Conservation (phyloP, 2,113 vertebrate genomes). For the Brienomyrus longianalis region DNA sequence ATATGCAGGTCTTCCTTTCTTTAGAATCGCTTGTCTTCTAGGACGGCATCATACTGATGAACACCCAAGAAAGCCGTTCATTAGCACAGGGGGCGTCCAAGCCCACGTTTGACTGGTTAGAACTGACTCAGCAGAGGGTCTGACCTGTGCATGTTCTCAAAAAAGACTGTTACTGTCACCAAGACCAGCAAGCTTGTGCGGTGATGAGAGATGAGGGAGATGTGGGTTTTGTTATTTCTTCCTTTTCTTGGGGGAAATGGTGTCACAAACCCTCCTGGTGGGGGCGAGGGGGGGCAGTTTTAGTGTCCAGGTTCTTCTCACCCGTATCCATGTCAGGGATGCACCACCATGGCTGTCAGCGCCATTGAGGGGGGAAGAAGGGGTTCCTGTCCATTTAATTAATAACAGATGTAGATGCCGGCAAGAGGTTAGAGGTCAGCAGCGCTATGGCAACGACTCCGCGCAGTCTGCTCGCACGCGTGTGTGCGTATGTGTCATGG, state of each 20-base stretch:
- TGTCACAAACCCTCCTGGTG: background rate
- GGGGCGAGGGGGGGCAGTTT: background rate
- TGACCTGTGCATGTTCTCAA: background rate
- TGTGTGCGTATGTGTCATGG: conserved; percentile 41
- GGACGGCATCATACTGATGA: background rate
- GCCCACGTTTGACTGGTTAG: background rate
- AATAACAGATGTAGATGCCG: conserved; percentile 73
- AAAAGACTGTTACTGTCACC: background rate
- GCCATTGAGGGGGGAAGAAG: conserved; percentile 30
- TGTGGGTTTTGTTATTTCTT: background rate
- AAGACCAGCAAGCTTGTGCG: background rate
- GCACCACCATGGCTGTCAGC: conserved; percentile 21
- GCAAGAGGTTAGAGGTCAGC: conserved; percentile 60
- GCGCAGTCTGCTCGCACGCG: conserved; percentile 37
- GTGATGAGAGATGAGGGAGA: background rate
- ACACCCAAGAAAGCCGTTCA: background rate
- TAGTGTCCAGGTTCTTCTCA: conserved; percentile 28
- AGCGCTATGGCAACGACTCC: conserved; percentile 59
- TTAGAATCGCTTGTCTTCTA: background rate
- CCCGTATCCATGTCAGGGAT: conserved; percentile 38
- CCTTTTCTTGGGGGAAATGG: background rate
- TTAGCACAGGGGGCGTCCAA: background rate
- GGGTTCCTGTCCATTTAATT: conserved; percentile 61
- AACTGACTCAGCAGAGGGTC: background rate
- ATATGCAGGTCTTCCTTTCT: background rate